A percentile compares a stretch with the other conserved stretches of the same genome.
Evolutionary conservation across 2,888 invertebrate species (phyloP).

Genomic region (Cataglyphis cursor): DNA sequence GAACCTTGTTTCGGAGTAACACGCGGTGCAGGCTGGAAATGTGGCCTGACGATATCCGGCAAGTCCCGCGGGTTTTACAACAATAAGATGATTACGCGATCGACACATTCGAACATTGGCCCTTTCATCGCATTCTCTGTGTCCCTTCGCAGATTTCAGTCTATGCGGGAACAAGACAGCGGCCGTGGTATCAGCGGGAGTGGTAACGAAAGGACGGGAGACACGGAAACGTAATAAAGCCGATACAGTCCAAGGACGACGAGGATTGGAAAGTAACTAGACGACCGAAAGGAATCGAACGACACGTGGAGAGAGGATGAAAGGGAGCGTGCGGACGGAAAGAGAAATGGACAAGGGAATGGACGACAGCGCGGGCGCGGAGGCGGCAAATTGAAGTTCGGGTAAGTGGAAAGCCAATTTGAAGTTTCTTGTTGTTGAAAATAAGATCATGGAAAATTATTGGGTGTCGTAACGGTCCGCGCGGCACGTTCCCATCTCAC

Average conservation of each 20-base stretch:
- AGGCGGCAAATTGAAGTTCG: conserved; percentile 69
- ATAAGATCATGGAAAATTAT: conserved; percentile 71
- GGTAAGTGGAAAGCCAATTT: conserved; percentile 75
- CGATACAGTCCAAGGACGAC: conserved; percentile 62
- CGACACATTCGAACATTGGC: conserved; percentile 23
- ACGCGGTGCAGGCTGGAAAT: background rate
- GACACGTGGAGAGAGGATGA: conserved; percentile 51
- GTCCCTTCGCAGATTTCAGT: conserved; percentile 62
- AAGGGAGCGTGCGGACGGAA: conserved; percentile 53
- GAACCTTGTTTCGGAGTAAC: background rate
- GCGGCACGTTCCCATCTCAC: conserved; percentile 34
- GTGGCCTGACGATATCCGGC: background rate
- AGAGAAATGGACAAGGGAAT: background rate
- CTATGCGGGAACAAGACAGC: conserved; percentile 39
- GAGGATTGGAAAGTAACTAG: conserved; percentile 70
- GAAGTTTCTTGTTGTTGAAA: conserved; percentile 66
- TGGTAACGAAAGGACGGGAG: conserved; percentile 46
- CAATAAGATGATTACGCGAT: conserved; percentile 39
- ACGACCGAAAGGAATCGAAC: conserved; percentile 59
- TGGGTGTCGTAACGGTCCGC: conserved; percentile 54
- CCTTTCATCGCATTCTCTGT: background rate
- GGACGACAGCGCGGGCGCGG: conserved; percentile 33
- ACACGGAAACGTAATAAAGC: conserved; percentile 71
- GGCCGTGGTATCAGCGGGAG: conserved; percentile 12
- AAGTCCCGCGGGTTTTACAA: conserved; percentile 9